phyloP scores from a whole-genome alignment of 1,140 invertebrate genomes.

The Cotesia glomerata region DNA sequence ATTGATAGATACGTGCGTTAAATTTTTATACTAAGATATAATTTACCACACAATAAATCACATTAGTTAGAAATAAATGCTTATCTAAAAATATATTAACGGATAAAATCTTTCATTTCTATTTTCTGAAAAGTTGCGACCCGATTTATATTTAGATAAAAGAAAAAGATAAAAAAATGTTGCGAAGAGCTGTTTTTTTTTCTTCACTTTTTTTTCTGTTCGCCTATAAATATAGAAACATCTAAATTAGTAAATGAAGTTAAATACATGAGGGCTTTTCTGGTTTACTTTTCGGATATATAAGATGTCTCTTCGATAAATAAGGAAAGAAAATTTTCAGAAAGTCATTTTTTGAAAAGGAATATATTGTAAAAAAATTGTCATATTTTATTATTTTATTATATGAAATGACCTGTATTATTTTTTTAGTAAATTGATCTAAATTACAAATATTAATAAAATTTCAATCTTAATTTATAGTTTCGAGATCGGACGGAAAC shows the following conservation, averaged over 20 bases:
- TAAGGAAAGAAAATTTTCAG: background rate
- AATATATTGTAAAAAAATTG: no score
- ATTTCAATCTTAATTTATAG: no score
- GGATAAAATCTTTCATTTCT: background rate
- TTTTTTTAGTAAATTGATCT: no score
- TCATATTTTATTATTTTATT: no score
- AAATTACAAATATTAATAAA: no score
- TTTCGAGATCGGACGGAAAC: no score
- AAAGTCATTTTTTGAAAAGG: background rate
- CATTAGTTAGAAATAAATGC: background rate
- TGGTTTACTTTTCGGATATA: background rate
- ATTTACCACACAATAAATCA: no score
- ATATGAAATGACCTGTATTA: no score
- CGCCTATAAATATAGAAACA: constrained; percentile 39
- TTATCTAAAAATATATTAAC: background rate
- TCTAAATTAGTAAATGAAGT: constrained; percentile 39
- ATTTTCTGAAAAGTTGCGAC: constrained; percentile 22
- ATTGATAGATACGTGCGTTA: background rate
- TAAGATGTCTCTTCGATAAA: background rate
- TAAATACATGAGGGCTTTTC: background rate
- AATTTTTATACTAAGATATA: no score
- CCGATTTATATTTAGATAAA: constrained; percentile 17
- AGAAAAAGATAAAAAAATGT: background rate
- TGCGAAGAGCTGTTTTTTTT: constrained; percentile 8
- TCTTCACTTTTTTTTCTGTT: background rate